A percentile compares a stretch with the other conserved stretches of the same genome.
Conservation (phyloP, 2,113 vertebrate genomes). For the Campylorhamphus procurvoides region DNA sequence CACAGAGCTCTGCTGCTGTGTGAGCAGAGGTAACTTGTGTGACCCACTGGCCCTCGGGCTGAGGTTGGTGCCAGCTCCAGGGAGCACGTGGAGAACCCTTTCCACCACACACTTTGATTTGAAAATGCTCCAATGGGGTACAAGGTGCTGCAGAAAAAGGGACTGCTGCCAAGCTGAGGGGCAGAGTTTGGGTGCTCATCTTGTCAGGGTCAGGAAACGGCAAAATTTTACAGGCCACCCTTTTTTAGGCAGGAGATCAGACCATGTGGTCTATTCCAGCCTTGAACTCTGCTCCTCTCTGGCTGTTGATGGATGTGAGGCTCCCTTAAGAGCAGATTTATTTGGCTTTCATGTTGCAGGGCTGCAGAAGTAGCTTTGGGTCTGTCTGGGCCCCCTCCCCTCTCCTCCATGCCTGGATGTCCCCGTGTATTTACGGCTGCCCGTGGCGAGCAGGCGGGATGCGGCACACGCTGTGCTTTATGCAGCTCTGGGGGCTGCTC, state of each 20-base stretch:
- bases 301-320: background rate
- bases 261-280: background rate
- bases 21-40: background rate
- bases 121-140: background rate
- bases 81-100: background rate
- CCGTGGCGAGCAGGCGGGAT: background rate
- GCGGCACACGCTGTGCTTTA: background rate
- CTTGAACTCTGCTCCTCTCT: background rate
- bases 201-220: background rate
- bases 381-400: background rate
- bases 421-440: conserved; percentile 18
- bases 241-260: background rate
- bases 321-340: background rate
- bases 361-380: background rate
- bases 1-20: background rate
- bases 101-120: background rate
- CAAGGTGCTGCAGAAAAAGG: background rate
- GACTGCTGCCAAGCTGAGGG: background rate
- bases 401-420: background rate
- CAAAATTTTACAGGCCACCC: background rate
- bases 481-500: background rate
- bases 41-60: background rate
- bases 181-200: background rate
- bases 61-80: background rate
- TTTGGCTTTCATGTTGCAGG: background rate